Evolutionary conservation across 1,140 invertebrate species (phyloP).

Genomic region (Frieseomelitta varia): DNA sequence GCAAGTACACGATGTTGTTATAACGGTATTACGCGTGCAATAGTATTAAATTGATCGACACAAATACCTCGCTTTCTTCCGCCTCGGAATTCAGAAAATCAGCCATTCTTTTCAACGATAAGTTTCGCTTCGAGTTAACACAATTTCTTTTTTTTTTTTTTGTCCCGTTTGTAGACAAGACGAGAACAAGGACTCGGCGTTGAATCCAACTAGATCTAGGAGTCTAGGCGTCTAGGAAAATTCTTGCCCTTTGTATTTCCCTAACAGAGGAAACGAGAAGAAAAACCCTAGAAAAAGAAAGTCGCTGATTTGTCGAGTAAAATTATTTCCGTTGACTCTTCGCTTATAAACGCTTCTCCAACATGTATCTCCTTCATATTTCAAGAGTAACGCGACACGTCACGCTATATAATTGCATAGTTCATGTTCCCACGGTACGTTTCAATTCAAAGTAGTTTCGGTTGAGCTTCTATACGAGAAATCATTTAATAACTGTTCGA

Average conservation of each 20-base stretch:
- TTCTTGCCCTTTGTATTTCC: neutral
- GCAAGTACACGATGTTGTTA: neutral
- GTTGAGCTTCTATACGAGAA: neutral
- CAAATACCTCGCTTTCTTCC: constrained; percentile 89
- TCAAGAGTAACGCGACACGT: neutral
- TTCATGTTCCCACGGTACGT: neutral
- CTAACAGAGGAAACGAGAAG: too few relatives aligned
- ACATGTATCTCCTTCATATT: neutral
- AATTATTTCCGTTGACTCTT: neutral
- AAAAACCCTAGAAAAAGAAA: neutral
- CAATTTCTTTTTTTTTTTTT: neutral
- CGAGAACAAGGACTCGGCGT: neutral
- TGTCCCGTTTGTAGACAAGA: fast-evolving
- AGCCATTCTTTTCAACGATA: constrained; percentile 37
- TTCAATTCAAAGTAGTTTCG: constrained; percentile 9
- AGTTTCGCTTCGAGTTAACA: too few relatives aligned
- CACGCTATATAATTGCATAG: neutral
- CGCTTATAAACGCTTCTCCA: neutral
- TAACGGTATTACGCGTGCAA: neutral
- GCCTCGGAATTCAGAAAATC: constrained; percentile 92
- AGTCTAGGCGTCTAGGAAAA: neutral
- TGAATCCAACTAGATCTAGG: neutral
- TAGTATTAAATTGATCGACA: neutral
- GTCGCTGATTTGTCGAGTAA: neutral
- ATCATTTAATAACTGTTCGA: too few relatives aligned